Percentiles rank a stretch among this genome's conserved stretches.
Evolutionary conservation across 23 tunicate species (phyloP).

Genomic region (Halocynthia roretzi): DNA sequence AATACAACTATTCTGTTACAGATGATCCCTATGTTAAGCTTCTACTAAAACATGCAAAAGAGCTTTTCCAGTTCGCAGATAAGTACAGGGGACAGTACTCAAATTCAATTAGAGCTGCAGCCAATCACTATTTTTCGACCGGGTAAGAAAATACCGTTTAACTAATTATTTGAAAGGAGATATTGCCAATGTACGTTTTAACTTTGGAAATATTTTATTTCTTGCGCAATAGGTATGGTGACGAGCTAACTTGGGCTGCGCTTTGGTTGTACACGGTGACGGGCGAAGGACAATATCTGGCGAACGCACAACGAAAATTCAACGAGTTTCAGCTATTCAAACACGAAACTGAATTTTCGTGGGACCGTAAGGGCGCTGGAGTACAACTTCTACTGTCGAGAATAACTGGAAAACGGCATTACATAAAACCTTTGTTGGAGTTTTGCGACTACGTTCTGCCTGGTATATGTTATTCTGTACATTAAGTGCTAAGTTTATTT

Average conservation of each 20-base stretch:
- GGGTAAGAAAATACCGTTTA: slow-evolving; percentile 7
- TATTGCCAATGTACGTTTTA: neutral
- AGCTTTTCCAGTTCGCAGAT: slow-evolving; percentile 40
- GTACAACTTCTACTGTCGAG: slow-evolving; percentile 23
- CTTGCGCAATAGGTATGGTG: slow-evolving; percentile 30
- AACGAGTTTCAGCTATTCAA: neutral
- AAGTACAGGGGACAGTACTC: slow-evolving; percentile 32
- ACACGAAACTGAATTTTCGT: slow-evolving; percentile 17
- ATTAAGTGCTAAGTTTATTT: no score
- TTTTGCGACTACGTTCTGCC: slow-evolving; percentile 31
- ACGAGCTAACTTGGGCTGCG: slow-evolving; percentile 62
- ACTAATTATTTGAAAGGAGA: neutral
- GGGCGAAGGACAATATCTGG: slow-evolving; percentile 7
- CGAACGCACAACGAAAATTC: slow-evolving; percentile 10
- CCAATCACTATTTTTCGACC: slow-evolving; percentile 15
- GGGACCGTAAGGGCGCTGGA: slow-evolving; percentile 27
- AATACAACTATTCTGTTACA: neutral
- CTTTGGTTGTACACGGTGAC: slow-evolving; percentile 46
- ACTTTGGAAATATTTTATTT: no score
- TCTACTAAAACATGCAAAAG: slow-evolving; percentile 34
- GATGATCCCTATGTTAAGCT: slow-evolving; percentile 27
- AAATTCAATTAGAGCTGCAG: slow-evolving; percentile 29
- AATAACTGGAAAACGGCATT: slow-evolving; percentile 1
- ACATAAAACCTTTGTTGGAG: slow-evolving; percentile 4
- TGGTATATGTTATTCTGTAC: neutral